Percentiles rank a stretch among this genome's conserved stretches.
These are phyloP conservation scores for Thymelicus acteon DNA, from an alignment of 2,888 invertebrate genomes.

Conservation along the genomic window DNA sequence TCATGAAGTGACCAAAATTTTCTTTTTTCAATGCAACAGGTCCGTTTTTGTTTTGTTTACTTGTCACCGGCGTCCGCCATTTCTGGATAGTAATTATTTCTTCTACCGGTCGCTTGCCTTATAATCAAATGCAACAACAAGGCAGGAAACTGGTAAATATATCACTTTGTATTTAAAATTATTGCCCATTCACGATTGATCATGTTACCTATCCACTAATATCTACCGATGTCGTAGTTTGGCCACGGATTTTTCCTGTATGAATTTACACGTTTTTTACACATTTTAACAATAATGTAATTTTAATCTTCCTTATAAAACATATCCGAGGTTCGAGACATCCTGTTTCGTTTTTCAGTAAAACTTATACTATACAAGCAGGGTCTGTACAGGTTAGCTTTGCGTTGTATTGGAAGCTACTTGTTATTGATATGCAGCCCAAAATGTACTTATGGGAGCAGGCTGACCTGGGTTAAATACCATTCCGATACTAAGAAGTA, in stretches of 20 bases:
- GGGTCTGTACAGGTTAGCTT: background rate
- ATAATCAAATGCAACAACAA: constrained; percentile 20
- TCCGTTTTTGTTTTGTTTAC: constrained; percentile 85
- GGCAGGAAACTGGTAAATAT: background rate
- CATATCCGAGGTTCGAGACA: background rate
- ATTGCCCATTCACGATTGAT: background rate
- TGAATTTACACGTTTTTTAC: background rate
- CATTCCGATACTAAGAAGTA: constrained; percentile 1
- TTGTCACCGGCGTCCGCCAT: constrained; percentile 87
- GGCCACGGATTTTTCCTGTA: background rate
- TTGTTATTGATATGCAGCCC: background rate
- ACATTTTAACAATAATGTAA: background rate
- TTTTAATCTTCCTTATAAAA: background rate
- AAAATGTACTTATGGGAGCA: constrained; percentile 2
- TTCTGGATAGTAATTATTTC: constrained; percentile 72
- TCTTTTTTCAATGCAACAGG: constrained; percentile 83
- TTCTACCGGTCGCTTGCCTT: constrained; percentile 69
- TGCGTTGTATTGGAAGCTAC: background rate
- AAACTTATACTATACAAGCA: background rate
- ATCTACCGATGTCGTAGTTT: background rate
- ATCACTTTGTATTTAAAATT: background rate
- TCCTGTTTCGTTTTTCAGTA: background rate
- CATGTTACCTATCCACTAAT: background rate
- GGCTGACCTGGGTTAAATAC: constrained; percentile 12
- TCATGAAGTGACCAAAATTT: constrained; percentile 68